Evolutionary conservation across 2,888 invertebrate genomes (phyloP).

Genomic region (Escarpia spicata): DNA sequence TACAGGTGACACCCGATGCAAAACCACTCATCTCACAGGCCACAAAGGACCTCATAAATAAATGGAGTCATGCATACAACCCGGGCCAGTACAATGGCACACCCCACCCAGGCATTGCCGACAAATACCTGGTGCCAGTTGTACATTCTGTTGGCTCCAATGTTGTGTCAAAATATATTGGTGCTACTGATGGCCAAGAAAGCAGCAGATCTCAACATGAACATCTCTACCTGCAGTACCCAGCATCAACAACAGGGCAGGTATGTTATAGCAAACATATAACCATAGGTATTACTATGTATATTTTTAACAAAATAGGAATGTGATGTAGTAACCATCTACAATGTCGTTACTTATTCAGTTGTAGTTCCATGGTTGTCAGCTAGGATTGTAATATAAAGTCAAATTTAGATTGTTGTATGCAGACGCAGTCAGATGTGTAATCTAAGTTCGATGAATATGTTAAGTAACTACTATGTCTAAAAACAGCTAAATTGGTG

Average conservation of each 20-base stretch:
- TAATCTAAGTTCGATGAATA: no score
- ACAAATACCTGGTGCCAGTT: background rate
- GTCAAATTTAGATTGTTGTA: no score
- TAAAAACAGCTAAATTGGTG: no score
- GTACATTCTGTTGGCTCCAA: background rate
- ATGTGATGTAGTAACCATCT: no score
- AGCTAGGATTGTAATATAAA: no score
- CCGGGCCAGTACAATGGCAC: background rate
- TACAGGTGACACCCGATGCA: conserved; percentile 16
- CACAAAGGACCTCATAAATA: conserved; percentile 1
- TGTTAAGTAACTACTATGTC: no score
- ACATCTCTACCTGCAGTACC: background rate
- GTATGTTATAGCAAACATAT: background rate
- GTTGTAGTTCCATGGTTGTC: no score
- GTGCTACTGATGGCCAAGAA: background rate
- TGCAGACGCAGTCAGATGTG: no score
- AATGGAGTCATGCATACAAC: background rate
- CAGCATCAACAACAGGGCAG: conserved; percentile 7
- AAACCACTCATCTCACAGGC: background rate
- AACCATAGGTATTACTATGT: no score
- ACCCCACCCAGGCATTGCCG: background rate
- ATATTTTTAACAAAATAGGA: no score
- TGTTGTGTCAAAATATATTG: background rate
- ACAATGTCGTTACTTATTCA: no score
- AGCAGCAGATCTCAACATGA: conserved; percentile 4